Percentiles rank a stretch among this genome's conserved stretches.
Conservation (phyloP, 1,140 invertebrate species). For the Drepana arcuata region DNA sequence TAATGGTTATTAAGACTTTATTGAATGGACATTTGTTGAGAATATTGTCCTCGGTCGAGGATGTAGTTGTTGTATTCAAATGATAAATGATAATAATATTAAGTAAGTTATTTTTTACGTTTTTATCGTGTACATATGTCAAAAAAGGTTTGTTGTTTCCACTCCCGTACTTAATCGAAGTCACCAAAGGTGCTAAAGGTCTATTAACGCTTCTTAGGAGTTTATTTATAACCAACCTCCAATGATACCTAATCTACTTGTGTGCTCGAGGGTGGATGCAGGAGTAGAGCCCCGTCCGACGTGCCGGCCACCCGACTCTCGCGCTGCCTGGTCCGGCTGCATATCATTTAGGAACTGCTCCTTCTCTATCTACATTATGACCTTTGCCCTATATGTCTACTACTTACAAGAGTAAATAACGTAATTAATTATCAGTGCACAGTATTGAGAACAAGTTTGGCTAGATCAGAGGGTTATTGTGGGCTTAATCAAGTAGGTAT, state of each 20-base stretch:
- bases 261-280: too few relatives aligned
- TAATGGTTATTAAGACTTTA: slow-evolving; percentile 69
- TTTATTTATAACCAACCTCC: slow-evolving; percentile 27
- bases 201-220: slow-evolving; percentile 62
- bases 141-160: slow-evolving; percentile 63
- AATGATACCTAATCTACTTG: too few relatives aligned
- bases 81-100: slow-evolving; percentile 70
- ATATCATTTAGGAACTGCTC: too few relatives aligned
- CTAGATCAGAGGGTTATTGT: slow-evolving; percentile 31
- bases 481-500: slow-evolving; percentile 42
- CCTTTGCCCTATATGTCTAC: too few relatives aligned
- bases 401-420: too few relatives aligned
- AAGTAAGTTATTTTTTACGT: slow-evolving; percentile 73
- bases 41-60: slow-evolving; percentile 59
- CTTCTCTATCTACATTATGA: too few relatives aligned
- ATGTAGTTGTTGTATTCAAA: slow-evolving; percentile 71
- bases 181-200: slow-evolving; percentile 68
- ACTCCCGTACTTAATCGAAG: slow-evolving; percentile 51
- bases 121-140: slow-evolving; percentile 67
- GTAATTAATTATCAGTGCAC: too few relatives aligned
- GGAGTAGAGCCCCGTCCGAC: too few relatives aligned
- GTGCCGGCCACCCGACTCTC: too few relatives aligned
- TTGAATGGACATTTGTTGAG: slow-evolving; percentile 68
- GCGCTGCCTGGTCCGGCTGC: too few relatives aligned
- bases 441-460: too few relatives aligned